These are phyloP conservation scores for Forbesichthys papilliferus DNA, from an alignment of 2,113 vertebrate species.

Conservation along the genomic window DNA sequence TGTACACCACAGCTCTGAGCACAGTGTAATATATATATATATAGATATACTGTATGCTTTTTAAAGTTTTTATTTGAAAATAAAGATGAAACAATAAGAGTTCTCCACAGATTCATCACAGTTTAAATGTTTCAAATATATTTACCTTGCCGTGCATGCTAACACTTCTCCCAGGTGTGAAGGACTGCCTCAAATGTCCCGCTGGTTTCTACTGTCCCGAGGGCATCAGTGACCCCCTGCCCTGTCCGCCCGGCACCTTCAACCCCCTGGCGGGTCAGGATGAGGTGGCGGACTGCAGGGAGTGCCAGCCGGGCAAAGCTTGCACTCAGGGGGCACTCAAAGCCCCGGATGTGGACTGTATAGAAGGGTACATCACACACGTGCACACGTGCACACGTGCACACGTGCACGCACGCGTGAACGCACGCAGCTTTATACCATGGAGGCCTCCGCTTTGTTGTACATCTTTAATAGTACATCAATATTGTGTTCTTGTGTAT, in stretches of 20 bases:
- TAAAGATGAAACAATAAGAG: background rate
- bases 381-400: background rate
- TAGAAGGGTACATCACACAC: constrained; percentile 74
- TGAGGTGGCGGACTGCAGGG: constrained; percentile 75
- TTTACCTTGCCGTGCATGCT: background rate
- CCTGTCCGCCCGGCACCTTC: constrained; percentile 79
- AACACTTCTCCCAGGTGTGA: constrained; percentile 63
- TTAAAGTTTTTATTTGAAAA: background rate
- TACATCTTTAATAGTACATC: background rate
- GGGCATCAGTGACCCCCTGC: constrained; percentile 72
- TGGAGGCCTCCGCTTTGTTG: no score
- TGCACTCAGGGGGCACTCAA: constrained; percentile 81
- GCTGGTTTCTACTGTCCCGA: constrained; percentile 83
- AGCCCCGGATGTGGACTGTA: constrained; percentile 79
- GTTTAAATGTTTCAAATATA: background rate
- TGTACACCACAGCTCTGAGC: background rate
- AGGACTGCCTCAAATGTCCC: constrained; percentile 81
- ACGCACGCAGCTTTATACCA: background rate
- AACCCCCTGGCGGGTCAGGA: constrained; percentile 84
- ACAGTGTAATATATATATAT: background rate
- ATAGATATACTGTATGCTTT: background rate
- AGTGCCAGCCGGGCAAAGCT: constrained; percentile 81
- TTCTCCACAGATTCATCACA: background rate
- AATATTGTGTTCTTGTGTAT: background rate
- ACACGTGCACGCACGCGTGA: no score